These are phyloP conservation scores for Trichogramma dendrolimi DNA, from an alignment of 2,888 invertebrate species.

Conservation along the genomic window DNA sequence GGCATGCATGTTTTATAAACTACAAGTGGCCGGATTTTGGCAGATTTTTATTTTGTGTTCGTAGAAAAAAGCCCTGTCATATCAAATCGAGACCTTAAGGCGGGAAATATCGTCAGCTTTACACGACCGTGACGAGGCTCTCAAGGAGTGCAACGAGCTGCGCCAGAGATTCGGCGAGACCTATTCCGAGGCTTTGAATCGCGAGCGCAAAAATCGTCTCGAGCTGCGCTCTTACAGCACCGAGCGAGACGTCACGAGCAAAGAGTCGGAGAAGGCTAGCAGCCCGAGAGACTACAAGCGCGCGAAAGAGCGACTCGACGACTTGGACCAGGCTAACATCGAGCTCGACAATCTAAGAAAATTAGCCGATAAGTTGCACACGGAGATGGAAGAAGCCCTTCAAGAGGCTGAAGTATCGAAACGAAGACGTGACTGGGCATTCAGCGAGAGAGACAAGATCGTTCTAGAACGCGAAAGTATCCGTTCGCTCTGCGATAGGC, in stretches of 20 bases:
- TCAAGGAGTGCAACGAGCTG: conserved; percentile 74
- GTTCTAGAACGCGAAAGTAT: conserved; percentile 93
- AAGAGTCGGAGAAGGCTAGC: conserved; percentile 47
- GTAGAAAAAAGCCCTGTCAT: conserved; percentile 52
- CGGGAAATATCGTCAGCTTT: conserved; percentile 80
- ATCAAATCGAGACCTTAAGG: conserved; percentile 74
- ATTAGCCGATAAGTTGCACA: conserved; percentile 77
- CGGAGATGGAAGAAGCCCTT: conserved; percentile 74
- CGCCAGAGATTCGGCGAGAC: conserved; percentile 61
- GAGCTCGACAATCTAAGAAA: conserved; percentile 83
- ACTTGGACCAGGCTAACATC: conserved; percentile 75
- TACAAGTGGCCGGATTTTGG: not conserved
- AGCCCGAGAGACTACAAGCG: conserved; percentile 49
- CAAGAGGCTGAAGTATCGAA: conserved; percentile 83
- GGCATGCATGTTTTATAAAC: not conserved
- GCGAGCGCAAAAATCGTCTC: conserved; percentile 53
- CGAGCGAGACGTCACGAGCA: conserved; percentile 47
- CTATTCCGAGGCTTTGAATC: conserved; percentile 56
- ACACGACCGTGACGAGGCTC: conserved; percentile 75
- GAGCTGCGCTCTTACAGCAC: conserved; percentile 52
- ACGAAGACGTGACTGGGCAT: conserved; percentile 90
- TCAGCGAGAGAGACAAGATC: conserved; percentile 92
- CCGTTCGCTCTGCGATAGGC: conserved; percentile 80
- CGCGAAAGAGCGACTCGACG: conserved; percentile 68
- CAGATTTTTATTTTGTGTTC: conserved; percentile 21